Evolutionary conservation across 2,888 invertebrate species (phyloP).

Genomic region (Ennomos fuscantarius): DNA sequence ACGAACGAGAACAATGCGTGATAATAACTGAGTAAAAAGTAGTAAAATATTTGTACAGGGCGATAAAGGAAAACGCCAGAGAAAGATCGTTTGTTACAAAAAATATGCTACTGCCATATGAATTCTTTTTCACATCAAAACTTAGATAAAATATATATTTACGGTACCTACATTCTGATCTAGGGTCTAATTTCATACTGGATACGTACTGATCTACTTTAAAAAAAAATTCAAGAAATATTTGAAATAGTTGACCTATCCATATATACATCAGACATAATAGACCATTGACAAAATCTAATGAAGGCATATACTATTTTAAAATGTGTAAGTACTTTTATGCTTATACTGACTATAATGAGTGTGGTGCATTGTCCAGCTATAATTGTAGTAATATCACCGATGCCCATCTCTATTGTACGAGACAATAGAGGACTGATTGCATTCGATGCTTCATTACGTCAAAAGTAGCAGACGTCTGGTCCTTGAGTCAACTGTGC

Average conservation of each 20-base stretch:
- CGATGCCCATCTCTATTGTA: slow-evolving; percentile 35
- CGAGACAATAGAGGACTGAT: slow-evolving; percentile 40
- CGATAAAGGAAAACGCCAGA: background rate
- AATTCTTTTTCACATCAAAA: too few species aligned
- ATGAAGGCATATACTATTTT: too few species aligned
- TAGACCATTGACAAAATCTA: too few species aligned
- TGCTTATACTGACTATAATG: background rate
- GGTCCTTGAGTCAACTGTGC: background rate
- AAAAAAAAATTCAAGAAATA: too few species aligned
- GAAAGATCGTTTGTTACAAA: too few species aligned
- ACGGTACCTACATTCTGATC: background rate
- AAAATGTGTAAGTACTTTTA: too few species aligned
- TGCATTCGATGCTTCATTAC: slow-evolving; percentile 39
- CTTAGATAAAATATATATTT: too few species aligned
- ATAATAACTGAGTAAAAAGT: slow-evolving; percentile 6
- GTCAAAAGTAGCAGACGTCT: slow-evolving; percentile 17
- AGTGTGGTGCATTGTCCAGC: slow-evolving; percentile 17
- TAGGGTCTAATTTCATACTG: background rate
- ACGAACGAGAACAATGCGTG: slow-evolving; percentile 13
- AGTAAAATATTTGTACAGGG: slow-evolving; percentile 1
- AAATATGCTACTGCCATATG: too few species aligned
- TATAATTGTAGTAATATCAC: slow-evolving; percentile 20
- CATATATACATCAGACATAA: too few species aligned
- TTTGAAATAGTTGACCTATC: too few species aligned
- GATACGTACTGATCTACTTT: too few species aligned